phyloP scores from a whole-genome alignment of 2,113 vertebrate species.

The Aspidoscelis tigris region DNA sequence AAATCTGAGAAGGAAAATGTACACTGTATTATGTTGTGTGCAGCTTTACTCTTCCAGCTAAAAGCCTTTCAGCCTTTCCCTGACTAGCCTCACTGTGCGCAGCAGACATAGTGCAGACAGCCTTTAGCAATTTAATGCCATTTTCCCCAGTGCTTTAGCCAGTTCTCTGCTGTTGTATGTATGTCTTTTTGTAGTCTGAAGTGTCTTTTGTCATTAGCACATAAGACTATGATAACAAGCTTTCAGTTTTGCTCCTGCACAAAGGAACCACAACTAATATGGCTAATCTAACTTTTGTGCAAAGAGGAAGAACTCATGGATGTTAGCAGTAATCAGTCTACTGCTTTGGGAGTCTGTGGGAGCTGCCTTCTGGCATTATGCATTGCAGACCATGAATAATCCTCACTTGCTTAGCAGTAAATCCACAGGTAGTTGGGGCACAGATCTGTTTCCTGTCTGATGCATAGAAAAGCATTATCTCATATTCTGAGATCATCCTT shows the following conservation, averaged over 20 bases:
- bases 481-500: neutral
- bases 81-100: neutral
- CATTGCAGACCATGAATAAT: constrained; percentile 26
- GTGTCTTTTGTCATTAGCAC: constrained; percentile 53
- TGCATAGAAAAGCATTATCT: neutral
- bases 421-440: constrained; percentile 55
- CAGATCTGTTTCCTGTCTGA: constrained; percentile 26
- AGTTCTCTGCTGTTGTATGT: constrained; percentile 35
- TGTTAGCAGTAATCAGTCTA: constrained; percentile 63
- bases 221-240: constrained; percentile 52
- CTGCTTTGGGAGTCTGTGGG: neutral
- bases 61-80: neutral
- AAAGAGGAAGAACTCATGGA: constrained; percentile 61
- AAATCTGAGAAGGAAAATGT: neutral
- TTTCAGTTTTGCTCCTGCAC: constrained; percentile 47
- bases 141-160: constrained; percentile 49
- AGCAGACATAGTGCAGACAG: neutral
- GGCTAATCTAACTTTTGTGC: constrained; percentile 68
- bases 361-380: constrained; percentile 29
- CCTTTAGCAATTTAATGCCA: constrained; percentile 46
- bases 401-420: constrained; percentile 33
- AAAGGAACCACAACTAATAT: constrained; percentile 59
- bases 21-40: neutral
- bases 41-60: neutral
- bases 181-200: constrained; percentile 50